Conservation (phyloP, 2,888 invertebrate species). For the Noctua fimbriata region DNA sequence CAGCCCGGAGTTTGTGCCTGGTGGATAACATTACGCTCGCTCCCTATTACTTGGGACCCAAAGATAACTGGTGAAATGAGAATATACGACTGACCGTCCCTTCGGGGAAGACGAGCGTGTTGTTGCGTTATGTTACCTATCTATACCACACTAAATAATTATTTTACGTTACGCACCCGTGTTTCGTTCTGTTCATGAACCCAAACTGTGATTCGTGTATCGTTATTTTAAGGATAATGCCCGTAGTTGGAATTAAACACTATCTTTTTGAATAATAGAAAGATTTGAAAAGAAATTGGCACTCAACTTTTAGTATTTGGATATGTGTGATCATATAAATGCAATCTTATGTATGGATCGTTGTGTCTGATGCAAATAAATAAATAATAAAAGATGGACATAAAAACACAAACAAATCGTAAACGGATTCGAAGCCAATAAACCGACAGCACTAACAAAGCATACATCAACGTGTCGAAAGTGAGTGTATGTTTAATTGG, state of each 20-base stretch:
- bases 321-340: background rate
- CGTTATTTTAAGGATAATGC: background rate
- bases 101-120: background rate
- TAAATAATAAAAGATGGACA: too few relatives aligned
- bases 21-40: background rate
- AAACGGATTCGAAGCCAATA: background rate
- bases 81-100: background rate
- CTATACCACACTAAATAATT: background rate
- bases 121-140: background rate
- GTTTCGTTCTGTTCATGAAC: background rate
- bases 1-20: background rate
- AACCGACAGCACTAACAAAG: slow-evolving; percentile 26
- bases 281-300: background rate
- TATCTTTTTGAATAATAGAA: background rate
- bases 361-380: too few relatives aligned
- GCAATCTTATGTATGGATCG: too few relatives aligned
- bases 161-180: background rate
- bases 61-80: background rate
- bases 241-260: background rate
- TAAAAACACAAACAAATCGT: background rate
- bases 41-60: background rate
- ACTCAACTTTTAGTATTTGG: background rate
- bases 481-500: slow-evolving; percentile 53
- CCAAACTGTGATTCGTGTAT: background rate
- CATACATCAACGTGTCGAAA: slow-evolving; percentile 37